Percentiles rank a stretch among this genome's conserved stretches.
Evolutionary conservation across 2,888 invertebrate genomes (phyloP).

Genomic region (Drosophila emarginata): DNA sequence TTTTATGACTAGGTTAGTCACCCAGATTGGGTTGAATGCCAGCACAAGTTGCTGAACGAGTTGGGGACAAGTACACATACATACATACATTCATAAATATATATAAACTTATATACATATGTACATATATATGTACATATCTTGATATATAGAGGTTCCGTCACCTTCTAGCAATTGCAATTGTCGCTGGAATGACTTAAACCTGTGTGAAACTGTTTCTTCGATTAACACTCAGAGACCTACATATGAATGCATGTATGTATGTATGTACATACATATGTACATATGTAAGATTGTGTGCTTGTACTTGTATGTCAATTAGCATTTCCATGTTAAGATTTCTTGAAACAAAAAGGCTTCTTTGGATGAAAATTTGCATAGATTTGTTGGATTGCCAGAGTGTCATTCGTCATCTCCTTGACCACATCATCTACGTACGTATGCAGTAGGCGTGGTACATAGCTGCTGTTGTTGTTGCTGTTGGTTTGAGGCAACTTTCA

Average conservation of each 20-base stretch:
- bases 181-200: not conserved
- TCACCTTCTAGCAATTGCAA: constrained; percentile 4
- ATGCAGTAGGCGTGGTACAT: constrained; percentile 37
- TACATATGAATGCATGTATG: not conserved
- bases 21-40: constrained; percentile 7
- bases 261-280: too few species aligned
- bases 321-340: constrained; percentile 43
- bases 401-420: constrained; percentile 8
- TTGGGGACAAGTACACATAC: not conserved
- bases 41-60: constrained; percentile 1
- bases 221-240: not conserved
- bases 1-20: constrained; percentile 5
- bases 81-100: not conserved
- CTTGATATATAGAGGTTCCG: constrained; percentile 5
- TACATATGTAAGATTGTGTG: too few species aligned
- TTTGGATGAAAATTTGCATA: constrained; percentile 35
- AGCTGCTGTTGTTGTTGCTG: constrained; percentile 21
- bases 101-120: not conserved
- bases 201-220: not conserved
- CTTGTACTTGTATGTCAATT: constrained; percentile 48
- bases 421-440: not conserved
- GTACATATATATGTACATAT: not conserved
- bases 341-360: constrained; percentile 18
- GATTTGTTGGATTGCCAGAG: constrained; percentile 27
- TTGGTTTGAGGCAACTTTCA: constrained; percentile 33